phyloP scores from a whole-genome alignment of 2,113 vertebrate genomes.

The Acanthisitta chloris region DNA sequence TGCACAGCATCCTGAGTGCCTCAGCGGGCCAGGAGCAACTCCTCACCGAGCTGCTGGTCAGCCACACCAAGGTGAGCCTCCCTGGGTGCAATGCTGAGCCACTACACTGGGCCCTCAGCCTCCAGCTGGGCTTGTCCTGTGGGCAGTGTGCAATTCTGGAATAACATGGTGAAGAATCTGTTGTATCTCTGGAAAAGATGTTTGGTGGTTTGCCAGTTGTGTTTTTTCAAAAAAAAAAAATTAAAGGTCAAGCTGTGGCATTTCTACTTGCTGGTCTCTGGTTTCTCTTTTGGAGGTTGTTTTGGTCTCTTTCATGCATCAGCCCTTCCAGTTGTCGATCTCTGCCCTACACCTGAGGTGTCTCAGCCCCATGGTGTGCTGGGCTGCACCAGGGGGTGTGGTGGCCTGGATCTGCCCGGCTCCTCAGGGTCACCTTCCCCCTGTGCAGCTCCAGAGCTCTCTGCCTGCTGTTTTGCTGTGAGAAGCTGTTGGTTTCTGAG shows the following conservation, averaged over 20 bases:
- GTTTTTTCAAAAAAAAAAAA: neutral
- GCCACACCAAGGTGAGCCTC: conserved; percentile 82
- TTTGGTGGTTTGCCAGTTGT: neutral
- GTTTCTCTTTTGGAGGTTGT: neutral
- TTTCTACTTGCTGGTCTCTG: neutral
- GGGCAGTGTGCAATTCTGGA: neutral
- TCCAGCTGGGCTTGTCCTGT: neutral
- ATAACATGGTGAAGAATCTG: neutral
- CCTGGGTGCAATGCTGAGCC: no score
- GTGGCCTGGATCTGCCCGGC: neutral
- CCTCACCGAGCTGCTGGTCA: conserved; percentile 87
- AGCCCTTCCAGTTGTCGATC: fast-evolving
- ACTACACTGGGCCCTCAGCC: neutral
- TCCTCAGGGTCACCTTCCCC: neutral
- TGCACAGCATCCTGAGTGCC: conserved; percentile 89
- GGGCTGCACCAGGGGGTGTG: no score
- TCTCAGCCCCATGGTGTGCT: neutral
- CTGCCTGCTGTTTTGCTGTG: neutral
- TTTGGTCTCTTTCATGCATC: neutral
- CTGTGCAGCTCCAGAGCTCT: neutral
- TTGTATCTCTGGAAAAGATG: fast-evolving
- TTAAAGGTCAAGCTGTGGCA: neutral
- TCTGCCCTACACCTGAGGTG: neutral
- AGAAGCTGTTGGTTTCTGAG: neutral
- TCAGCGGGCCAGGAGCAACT: conserved; percentile 81